Evolutionary conservation across 2,888 invertebrate genomes (phyloP).

Genomic region (Cataglyphis albicans): DNA sequence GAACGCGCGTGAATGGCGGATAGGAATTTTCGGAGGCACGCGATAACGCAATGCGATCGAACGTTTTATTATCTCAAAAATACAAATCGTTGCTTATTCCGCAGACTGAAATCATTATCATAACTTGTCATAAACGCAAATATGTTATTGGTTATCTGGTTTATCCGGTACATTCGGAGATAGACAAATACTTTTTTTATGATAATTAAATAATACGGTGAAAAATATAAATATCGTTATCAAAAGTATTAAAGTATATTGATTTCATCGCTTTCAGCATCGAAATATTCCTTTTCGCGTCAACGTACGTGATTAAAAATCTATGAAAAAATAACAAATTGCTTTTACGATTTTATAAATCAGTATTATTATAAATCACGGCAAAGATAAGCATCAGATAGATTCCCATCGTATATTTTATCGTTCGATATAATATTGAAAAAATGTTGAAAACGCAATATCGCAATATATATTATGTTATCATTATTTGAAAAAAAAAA

Average conservation of each 20-base stretch:
- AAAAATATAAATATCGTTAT: conserved; percentile 39
- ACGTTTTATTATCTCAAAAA: conserved; percentile 48
- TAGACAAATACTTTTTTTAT: conserved; percentile 41
- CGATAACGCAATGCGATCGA: conserved; percentile 47
- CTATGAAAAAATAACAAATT: conserved; percentile 8
- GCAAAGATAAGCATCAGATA: conserved; percentile 3
- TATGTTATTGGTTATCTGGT: conserved; percentile 66
- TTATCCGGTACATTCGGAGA: conserved; percentile 33
- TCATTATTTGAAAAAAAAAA: neutral
- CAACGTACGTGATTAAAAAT: conserved; percentile 1
- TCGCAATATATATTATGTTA: neutral
- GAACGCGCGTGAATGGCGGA: conserved; percentile 49
- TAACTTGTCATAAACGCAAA: conserved; percentile 64
- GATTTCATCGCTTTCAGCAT: neutral
- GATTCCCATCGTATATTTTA: neutral
- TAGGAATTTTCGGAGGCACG: conserved; percentile 53
- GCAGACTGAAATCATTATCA: conserved; percentile 17
- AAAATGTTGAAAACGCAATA: neutral
- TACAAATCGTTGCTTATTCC: conserved; percentile 21
- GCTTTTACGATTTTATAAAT: conserved; percentile 28
- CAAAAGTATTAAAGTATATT: neutral
- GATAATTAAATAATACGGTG: conserved; percentile 43
- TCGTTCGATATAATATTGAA: neutral
- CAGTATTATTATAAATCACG: conserved; percentile 49
- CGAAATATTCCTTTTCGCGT: conserved; percentile 21